phyloP scores from a whole-genome alignment of 2,888 invertebrate genomes.

The Cecidostiba fungosa region DNA sequence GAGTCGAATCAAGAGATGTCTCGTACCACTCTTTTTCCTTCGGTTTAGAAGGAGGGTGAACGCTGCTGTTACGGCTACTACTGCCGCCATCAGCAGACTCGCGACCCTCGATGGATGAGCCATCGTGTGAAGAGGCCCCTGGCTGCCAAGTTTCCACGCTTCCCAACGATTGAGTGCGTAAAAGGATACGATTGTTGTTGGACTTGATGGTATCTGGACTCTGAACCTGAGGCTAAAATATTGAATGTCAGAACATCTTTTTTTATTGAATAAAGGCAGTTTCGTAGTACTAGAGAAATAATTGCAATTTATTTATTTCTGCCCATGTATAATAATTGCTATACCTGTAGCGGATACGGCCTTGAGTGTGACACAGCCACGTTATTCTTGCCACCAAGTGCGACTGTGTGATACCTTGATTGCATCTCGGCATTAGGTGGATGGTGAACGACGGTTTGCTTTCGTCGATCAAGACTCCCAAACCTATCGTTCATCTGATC shows the following conservation, averaged over 20 bases:
- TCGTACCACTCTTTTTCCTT: conserved; percentile 87
- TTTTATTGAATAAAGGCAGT: neutral
- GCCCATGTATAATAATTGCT: neutral
- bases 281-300: neutral
- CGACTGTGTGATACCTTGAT: conserved; percentile 72
- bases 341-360: conserved; percentile 63
- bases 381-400: conserved; percentile 64
- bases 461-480: conserved; percentile 84
- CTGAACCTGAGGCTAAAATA: conserved; percentile 47
- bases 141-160: conserved; percentile 81
- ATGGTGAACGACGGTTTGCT: conserved; percentile 76
- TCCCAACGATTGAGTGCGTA: conserved; percentile 83
- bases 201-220: conserved; percentile 42
- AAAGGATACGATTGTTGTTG: conserved; percentile 74
- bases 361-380: conserved; percentile 60
- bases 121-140: conserved; percentile 55
- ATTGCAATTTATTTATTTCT: neutral
- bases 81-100: conserved; percentile 70
- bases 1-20: conserved; percentile 83
- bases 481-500: conserved; percentile 79
- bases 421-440: conserved; percentile 67
- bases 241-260: neutral
- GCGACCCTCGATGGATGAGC: conserved; percentile 62
- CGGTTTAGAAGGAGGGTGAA: conserved; percentile 66
- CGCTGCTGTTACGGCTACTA: conserved; percentile 66